Conservation (phyloP, 2,797 vertebrate genomes). For the Acrossocheilus wenchowensis region DNA sequence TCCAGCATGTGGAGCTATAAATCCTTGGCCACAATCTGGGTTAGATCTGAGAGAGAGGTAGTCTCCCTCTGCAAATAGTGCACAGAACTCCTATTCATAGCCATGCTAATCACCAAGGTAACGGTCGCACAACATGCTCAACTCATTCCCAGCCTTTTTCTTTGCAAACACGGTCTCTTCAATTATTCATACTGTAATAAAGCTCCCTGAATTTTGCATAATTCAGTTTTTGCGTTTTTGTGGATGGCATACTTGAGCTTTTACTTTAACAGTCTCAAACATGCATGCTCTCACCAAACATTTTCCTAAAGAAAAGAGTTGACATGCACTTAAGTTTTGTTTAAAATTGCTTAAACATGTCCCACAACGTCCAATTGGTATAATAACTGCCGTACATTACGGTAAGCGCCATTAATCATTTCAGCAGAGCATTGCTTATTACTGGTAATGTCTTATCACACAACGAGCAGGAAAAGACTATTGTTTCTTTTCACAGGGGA, state of each 20-base stretch:
- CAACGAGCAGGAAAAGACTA: slow-evolving; percentile 33
- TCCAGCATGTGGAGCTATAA: slow-evolving; percentile 59
- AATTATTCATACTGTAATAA: slow-evolving; percentile 49
- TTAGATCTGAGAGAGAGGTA: slow-evolving; percentile 8
- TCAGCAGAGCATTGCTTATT: slow-evolving; percentile 33
- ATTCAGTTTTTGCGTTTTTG: not conserved
- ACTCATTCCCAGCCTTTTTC: slow-evolving; percentile 23
- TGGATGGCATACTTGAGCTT: not conserved
- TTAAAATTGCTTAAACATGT: not conserved
- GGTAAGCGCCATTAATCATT: slow-evolving; percentile 9
- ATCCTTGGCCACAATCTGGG: slow-evolving; percentile 37
- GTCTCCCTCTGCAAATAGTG: slow-evolving; percentile 40
- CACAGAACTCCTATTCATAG: slow-evolving; percentile 57
- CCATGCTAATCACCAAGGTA: slow-evolving; percentile 55
- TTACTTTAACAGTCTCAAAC: not conserved
- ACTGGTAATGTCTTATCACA: slow-evolving; percentile 43
- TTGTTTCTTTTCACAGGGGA: slow-evolving; percentile 42
- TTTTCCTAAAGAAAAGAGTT: not conserved
- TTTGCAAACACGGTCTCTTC: slow-evolving; percentile 34
- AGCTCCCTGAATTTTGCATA: not conserved
- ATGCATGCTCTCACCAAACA: not conserved
- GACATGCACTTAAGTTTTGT: not conserved
- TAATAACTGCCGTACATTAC: slow-evolving; percentile 28
- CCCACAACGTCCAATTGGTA: not conserved
- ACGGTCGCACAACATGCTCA: slow-evolving; percentile 52